phyloP scores from a whole-genome alignment of 2,797 vertebrate species.

The Fistularia commersonii region DNA sequence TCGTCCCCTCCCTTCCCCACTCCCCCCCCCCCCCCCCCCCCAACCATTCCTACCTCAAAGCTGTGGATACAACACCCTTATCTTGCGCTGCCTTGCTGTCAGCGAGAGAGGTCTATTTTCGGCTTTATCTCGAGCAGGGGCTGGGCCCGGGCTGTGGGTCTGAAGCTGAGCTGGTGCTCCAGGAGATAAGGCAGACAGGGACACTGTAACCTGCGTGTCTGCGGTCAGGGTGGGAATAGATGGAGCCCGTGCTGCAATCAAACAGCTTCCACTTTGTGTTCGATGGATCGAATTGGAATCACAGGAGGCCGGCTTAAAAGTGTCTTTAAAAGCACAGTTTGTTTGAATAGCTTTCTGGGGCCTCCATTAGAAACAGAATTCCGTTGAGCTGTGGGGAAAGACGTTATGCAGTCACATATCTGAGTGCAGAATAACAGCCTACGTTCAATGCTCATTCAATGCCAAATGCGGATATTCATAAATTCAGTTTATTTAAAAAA shows the following conservation, averaged over 20 bases:
- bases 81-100: constrained; percentile 65
- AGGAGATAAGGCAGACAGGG: constrained; percentile 74
- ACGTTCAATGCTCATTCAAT: too few species aligned
- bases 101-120: constrained; percentile 70
- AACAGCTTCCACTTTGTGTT: constrained; percentile 55
- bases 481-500: background rate
- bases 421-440: too few species aligned
- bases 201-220: constrained; percentile 66
- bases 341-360: constrained; percentile 19
- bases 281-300: constrained; percentile 55
- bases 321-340: constrained; percentile 31
- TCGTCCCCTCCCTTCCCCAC: background rate
- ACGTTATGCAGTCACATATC: too few species aligned
- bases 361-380: constrained; percentile 4
- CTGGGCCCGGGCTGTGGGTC: constrained; percentile 46
- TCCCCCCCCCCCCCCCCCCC: constrained; percentile 4
- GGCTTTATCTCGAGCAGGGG: constrained; percentile 71
- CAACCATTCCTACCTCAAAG: constrained; percentile 26
- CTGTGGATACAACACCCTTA: constrained; percentile 69
- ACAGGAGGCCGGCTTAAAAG: constrained; percentile 37
- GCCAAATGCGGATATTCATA: too few species aligned
- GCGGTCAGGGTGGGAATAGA: constrained; percentile 64
- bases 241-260: constrained; percentile 46
- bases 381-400: background rate
- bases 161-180: constrained; percentile 51